Base-by-base conservation (phyloP, 1,140 invertebrate genomes). In the Camponotus floridanus region DNA sequence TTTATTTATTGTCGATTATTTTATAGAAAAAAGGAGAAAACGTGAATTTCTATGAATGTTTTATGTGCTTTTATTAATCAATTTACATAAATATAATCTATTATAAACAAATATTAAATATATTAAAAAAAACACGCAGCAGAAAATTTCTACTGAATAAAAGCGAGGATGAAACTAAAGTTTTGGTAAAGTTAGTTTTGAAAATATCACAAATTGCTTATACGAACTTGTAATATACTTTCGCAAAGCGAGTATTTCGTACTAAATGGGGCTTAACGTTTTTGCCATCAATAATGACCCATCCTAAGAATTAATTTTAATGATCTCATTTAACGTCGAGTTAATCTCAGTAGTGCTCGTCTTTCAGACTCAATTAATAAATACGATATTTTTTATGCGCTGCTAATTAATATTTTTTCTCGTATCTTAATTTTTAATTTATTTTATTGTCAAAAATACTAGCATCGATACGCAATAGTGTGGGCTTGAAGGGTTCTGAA, bases 221-320 rank as follows among this genome's bases (percentile, higher is more conserved):
- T 21, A 45, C 36, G 65, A 42, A 39, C 11, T 45, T 21, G 3
- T 57, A 21, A 68, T 57, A 3, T 6, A 80, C 15, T 70, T 80
- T 59, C 9, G 15, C 26, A 18, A 55, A 74, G 31, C 64, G n/a
- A 61, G 26, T 61, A 36, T 18, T 42, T 59, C 18, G 21, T 70
- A n/a, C 26, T 59, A 81, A 81, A 59, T 45, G 26, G 71, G 18
- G 21, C 21, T 73, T 61, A 73, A 83, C 18, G 26, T 21, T 81
- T 18, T 5, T 21, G 7, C 31, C 26, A 33, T 39, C 21, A 39
- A 59, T 31, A 64, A 74, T n/a, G 15, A 9, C 3, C 21, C n/a
- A 61, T 57, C 39, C 18, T 31, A n/a, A 62, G 36, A 26, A 83
- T 74, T 62, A 48, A 74, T 83, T 61, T 81, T 61, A 73, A 83